Evolutionary conservation across 2,113 vertebrate genomes (phyloP).

Genomic region (Willisornis vidua): DNA sequence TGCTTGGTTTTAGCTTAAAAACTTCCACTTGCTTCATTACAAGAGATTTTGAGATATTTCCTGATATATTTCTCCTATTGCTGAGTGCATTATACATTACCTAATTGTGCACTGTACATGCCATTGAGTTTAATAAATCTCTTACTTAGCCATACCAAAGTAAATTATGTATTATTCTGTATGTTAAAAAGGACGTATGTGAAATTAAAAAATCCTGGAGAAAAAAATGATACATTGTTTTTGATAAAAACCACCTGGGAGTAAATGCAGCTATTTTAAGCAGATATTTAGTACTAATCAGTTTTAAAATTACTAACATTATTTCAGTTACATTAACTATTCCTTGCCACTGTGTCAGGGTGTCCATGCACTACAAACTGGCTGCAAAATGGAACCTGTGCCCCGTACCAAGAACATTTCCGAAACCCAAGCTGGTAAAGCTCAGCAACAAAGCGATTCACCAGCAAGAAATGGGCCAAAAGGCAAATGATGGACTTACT

Average conservation of each 20-base stretch:
- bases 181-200: neutral
- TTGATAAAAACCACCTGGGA: slow-evolving; percentile 24
- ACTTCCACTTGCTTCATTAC: neutral
- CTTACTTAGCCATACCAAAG: neutral
- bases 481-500: neutral
- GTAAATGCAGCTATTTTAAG: neutral
- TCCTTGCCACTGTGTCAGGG: neutral
- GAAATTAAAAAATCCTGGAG: neutral
- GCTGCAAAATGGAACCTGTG: neutral
- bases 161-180: neutral
- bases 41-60: neutral
- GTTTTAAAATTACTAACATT: neutral
- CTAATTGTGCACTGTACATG: neutral
- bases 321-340: neutral
- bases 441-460: neutral
- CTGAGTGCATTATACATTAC: neutral
- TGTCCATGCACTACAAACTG: neutral
- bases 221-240: neutral
- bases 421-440: neutral
- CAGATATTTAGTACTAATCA: neutral
- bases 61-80: neutral
- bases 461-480: neutral
- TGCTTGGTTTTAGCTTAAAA: neutral
- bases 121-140: neutral
- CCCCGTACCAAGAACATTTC: neutral